phyloP scores from a whole-genome alignment of 1,140 invertebrate genomes.

The Drosophila sturtevanti region DNA sequence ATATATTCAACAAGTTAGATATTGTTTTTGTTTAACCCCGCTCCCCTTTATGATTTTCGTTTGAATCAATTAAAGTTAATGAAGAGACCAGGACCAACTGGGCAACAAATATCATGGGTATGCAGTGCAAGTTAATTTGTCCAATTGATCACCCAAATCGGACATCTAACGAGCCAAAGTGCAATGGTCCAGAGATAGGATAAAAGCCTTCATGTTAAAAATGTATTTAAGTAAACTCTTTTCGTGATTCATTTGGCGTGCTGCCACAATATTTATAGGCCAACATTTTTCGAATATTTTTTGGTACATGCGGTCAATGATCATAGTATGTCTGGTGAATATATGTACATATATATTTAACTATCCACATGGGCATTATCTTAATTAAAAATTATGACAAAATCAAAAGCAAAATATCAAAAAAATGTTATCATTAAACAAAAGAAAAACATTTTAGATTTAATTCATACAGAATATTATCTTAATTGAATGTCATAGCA shows the following conservation, averaged over 20 bases:
- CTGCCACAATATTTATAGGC: slow-evolving; percentile 32
- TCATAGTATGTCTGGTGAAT: too few relatives aligned
- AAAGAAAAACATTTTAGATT: not conserved
- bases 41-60: too few relatives aligned
- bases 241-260: not conserved
- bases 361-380: not conserved
- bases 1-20: slow-evolving; percentile 22
- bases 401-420: slow-evolving; percentile 4
- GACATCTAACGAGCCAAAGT: slow-evolving; percentile 49
- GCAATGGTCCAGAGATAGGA: slow-evolving; percentile 52
- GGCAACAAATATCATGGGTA: too few relatives aligned
- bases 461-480: not conserved
- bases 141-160: slow-evolving; percentile 40
- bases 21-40: slow-evolving; percentile 9
- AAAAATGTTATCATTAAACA: not conserved
- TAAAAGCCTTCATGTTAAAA: slow-evolving; percentile 50
- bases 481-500: not conserved
- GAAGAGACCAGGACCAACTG: too few relatives aligned
- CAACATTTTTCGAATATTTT: not conserved
- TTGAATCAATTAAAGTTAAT: too few relatives aligned
- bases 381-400: slow-evolving; percentile 6
- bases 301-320: not conserved
- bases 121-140: slow-evolving; percentile 52
- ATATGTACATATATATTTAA: not conserved
- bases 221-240: slow-evolving; percentile 31